These are phyloP conservation scores for Cistogaster globosa DNA, from an alignment of 2,888 invertebrate species.

Conservation along the genomic window DNA sequence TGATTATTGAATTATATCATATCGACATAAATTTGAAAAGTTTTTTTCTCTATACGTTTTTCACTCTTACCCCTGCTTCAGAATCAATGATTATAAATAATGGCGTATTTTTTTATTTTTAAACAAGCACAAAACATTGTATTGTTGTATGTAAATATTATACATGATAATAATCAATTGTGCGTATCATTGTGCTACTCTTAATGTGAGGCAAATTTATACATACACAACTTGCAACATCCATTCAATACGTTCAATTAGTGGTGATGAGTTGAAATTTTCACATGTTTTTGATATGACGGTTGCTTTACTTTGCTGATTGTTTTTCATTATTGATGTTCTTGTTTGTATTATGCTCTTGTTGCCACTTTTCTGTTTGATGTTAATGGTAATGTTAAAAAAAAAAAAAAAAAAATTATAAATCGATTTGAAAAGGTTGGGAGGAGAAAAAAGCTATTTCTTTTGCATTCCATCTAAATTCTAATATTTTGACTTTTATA, in stretches of 20 bases:
- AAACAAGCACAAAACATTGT: background rate
- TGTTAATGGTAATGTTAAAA: constrained; percentile 45
- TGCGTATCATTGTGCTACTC: constrained; percentile 28
- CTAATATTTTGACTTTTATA: too few relatives aligned
- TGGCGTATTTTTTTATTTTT: constrained; percentile 21
- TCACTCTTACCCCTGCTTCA: background rate
- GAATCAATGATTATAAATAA: constrained; percentile 55
- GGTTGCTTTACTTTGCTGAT: constrained; percentile 1
- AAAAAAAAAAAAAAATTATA: background rate
- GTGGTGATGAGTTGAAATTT: constrained; percentile 57
- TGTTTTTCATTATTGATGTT: constrained; percentile 14
- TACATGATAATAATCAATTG: constrained; percentile 31
- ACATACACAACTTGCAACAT: constrained; percentile 21
- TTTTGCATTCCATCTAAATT: too few relatives aligned
- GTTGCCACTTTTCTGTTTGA: constrained; percentile 14
- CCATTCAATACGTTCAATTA: constrained; percentile 62
- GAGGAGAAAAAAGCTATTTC: constrained; percentile 5
- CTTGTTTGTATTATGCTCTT: constrained; percentile 20
- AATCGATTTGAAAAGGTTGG: constrained; percentile 3
- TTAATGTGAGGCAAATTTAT: constrained; percentile 30
- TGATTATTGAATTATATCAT: constrained; percentile 26
- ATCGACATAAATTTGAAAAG: constrained; percentile 10
- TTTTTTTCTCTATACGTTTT: background rate
- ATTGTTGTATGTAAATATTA: constrained; percentile 3
- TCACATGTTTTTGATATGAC: constrained; percentile 52